Evolutionary conservation across 1,140 invertebrate species (phyloP), one percentile per base, ranked within the genome.

Genomic region (Ephestia elutella): DNA sequence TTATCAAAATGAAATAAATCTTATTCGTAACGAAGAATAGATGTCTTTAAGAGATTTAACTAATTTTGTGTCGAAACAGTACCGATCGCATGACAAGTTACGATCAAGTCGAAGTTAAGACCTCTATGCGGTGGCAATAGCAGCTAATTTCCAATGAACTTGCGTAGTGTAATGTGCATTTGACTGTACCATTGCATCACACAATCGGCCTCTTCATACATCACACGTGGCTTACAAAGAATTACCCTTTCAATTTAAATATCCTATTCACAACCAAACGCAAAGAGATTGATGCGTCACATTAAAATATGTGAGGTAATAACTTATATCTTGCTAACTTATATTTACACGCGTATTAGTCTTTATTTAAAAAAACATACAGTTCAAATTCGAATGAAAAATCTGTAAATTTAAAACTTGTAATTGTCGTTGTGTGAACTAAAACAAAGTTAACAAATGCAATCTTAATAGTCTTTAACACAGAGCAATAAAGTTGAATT

Each of bases 211-310:
- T 35, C 54, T 21, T 28, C 54, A 60, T 58, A 61, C 61, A 73
- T 67, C 63, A 65, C 73, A 72, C 65, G 77, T 77, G 71, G 73
- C 60, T 62, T 53, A 65, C 58, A 64, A 65, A 73, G 64, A 74
- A 73, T 76, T 67, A 75, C 66, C 68, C 74, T 75, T 78, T 71
- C 71, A 76, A 74, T 80, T 80, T 74, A 71, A 82, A 78, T 72
- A 74, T 70, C 60, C 76, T 76, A 78, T 79, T 82, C 76, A 82
- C 70, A 25, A 71, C 57, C 48, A 65, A 59, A 61, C 60, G 51
- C 32, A 57, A 11, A 32, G 65, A 75, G 74, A 80, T 79, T 73
- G 75, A 79, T 82, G 76, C 60, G 71, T 73, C 70, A 73, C 65
- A 69, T 73, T 76, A 73, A 78, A 78, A 78, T 80, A 71, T 77